Evolutionary conservation across 2,888 invertebrate genomes (phyloP), one percentile per base, ranked within the genome.

Genomic region (Acanthosepion lycidas): DNA sequence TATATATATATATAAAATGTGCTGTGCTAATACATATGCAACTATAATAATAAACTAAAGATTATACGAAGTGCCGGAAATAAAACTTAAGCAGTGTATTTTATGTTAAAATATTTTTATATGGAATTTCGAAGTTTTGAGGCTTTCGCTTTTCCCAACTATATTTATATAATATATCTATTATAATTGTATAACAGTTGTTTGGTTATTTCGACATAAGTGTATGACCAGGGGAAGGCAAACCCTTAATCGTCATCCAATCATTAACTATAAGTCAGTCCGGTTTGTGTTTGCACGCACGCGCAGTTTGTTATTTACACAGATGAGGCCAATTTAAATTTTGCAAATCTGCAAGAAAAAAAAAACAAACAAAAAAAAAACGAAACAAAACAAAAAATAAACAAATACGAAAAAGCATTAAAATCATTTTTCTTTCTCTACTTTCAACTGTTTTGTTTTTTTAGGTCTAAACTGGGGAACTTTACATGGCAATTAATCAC

Each of bases 371-470:
- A 6, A 53, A 53, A 53, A 53, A 9, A 53, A 53, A 33, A 33
- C 33, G 33, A 33, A 33, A 33, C 33, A 33, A 33, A 33, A 53
- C 9, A 53, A 53, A 53, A 53, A 53, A 64, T 33, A 33, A 64
- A 64, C 4, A 64, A 28, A 78, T 9, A 5, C n/a, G 18, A 33
- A 33, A n/a, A 78, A 78, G 33, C 78, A 78, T 78, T 78, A 78
- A 78, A 78, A 78, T 78, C 78, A 78, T 78, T 78, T 78, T 78
- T 78, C 78, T 78, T 78, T 78, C n/a, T 78, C 78, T 78, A n/a
- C n/a, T 78, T 12, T 78, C n/a, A 59, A 59, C 20, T 23, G 23
- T 59, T 59, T 42, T 42, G 42, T 42, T 55, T 55, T 53, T 15
- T 59, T 59, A 23, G 23, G 23, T 78, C 78, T 78, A 78, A 78